Evolutionary conservation across 1,140 invertebrate genomes (phyloP), one percentile per base, ranked within the genome.

Genomic region (Archivesica marissinica): DNA sequence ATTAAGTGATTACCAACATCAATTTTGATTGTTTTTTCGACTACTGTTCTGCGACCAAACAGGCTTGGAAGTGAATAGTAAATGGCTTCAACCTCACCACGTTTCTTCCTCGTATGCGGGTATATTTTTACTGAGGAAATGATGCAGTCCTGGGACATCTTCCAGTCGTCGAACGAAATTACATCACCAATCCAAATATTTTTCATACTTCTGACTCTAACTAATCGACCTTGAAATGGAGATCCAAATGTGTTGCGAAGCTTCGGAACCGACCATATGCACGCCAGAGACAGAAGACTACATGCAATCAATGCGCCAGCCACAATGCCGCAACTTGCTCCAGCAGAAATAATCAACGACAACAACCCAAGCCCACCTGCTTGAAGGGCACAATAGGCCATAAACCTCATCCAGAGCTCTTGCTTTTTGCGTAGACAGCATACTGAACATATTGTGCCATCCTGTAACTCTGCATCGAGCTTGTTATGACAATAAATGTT

Each of bases 131-230:
- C 61, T 0, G 6, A 4, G 23, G 52, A 44, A 4, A 80, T 61
- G 23, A 80, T 17, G 15, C 25, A 59, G n/a, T 80, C 59, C 1
- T 66, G 38, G 2, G 41, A n/a, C 7, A 15, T 41, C 23, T 38
- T 47, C 38, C 56, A 50, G 9, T 61, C 11, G 6, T 38, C 28
- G 25, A 66, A 44, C n/a, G n/a, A 44, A 30, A 80, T 68, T 1
- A 80, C 59, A 66, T 80, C 77, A 33, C 77, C 77, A 4, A 23
- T 23, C 28, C 28, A n/a, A 6, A 80, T 47, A 15, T 66, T 28
- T 35, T 30, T 20, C 33, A 66, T 3, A 23, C 25, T 35, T 11
- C 0, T 50, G 2, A 80, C 61, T 66, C 38, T 11, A 23, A 68
- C 23, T 35, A 47, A 17, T 15, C 47, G 38, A 9, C 77, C 77